These are phyloP conservation scores for Diaperis boleti DNA, from an alignment of 2,888 invertebrate genomes.

Conservation along the genomic window DNA sequence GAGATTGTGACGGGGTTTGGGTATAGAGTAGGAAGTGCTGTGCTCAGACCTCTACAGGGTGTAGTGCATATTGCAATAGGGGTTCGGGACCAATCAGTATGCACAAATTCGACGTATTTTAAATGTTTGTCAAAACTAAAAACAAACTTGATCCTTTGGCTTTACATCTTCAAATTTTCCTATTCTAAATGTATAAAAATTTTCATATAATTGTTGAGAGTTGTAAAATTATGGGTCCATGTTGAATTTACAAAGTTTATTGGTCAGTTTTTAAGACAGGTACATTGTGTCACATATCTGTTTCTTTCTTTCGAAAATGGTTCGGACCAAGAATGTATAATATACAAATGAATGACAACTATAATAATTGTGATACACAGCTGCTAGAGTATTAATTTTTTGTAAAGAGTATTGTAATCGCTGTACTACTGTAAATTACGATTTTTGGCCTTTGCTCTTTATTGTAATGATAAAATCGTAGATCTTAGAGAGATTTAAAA, in stretches of 20 bases:
- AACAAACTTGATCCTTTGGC: constrained; percentile 6
- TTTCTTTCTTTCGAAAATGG: constrained; percentile 7
- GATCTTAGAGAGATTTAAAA: constrained; percentile 26
- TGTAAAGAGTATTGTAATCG: constrained; percentile 29
- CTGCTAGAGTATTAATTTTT: constrained; percentile 35
- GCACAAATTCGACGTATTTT: constrained; percentile 34
- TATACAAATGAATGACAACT: constrained; percentile 29
- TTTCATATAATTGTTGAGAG: constrained; percentile 39
- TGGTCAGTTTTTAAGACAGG: constrained; percentile 9
- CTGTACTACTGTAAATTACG: constrained; percentile 35
- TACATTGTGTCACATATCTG: constrained; percentile 24
- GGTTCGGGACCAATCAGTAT: constrained; percentile 41
- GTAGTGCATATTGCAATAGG: constrained; percentile 28
- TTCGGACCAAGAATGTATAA: constrained; percentile 39
- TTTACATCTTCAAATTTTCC: constrained; percentile 9
- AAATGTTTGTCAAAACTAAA: constrained; percentile 1
- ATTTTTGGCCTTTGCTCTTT: constrained; percentile 46
- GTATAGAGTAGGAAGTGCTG: constrained; percentile 10
- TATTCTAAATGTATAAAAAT: constrained; percentile 21
- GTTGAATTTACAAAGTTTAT: constrained; percentile 46
- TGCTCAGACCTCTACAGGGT: constrained; percentile 23
- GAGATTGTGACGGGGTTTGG: constrained; percentile 12
- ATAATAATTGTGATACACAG: constrained; percentile 43
- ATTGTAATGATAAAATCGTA: constrained; percentile 40
- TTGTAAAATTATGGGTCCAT: constrained; percentile 43